A percentile compares a stretch with the other conserved stretches of the same genome.
Conservation (phyloP, 2,888 invertebrate species). For the Apodemia duryi region DNA sequence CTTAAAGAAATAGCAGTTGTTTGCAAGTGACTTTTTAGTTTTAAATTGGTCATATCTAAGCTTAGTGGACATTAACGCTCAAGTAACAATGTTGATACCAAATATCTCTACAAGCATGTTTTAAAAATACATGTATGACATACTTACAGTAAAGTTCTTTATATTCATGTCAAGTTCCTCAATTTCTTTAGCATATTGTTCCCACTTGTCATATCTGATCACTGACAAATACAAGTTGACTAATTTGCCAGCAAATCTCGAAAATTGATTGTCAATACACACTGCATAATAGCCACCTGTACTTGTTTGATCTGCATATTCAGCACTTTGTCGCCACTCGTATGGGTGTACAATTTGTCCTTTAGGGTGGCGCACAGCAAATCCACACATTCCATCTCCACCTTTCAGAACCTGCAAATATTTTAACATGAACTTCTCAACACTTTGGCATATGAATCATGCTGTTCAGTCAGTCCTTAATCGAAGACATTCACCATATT, state of each 20-base stretch:
- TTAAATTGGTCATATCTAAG: too few relatives aligned
- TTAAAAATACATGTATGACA: too few relatives aligned
- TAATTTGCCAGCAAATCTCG: conserved; percentile 92
- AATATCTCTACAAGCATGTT: too few relatives aligned
- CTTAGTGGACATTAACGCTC: too few relatives aligned
- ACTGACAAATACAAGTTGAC: conserved; percentile 95
- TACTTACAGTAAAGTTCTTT: conserved; percentile 92
- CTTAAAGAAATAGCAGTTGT: too few relatives aligned
- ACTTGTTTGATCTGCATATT: conserved; percentile 91
- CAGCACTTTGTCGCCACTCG: conserved; percentile 93
- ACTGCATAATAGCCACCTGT: conserved; percentile 93
- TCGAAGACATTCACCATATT: too few relatives aligned
- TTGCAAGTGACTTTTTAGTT: too few relatives aligned
- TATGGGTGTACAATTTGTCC: conserved; percentile 93
- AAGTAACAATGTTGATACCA: too few relatives aligned
- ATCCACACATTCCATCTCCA: conserved; percentile 96
- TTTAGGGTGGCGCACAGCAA: conserved; percentile 91
- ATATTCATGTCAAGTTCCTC: conserved; percentile 92
- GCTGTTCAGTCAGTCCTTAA: too few relatives aligned
- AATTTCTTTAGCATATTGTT: conserved; percentile 92
- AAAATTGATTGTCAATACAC: conserved; percentile 96
- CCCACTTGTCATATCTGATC: conserved; percentile 96
- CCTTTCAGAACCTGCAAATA: conserved; percentile 90
- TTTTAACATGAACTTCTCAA: neutral
- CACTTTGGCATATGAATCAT: too few relatives aligned